Percentiles rank a stretch among this genome's conserved stretches.
Evolutionary conservation across 2,888 invertebrate species (phyloP).

Genomic region (Oscheius onirici): DNA sequence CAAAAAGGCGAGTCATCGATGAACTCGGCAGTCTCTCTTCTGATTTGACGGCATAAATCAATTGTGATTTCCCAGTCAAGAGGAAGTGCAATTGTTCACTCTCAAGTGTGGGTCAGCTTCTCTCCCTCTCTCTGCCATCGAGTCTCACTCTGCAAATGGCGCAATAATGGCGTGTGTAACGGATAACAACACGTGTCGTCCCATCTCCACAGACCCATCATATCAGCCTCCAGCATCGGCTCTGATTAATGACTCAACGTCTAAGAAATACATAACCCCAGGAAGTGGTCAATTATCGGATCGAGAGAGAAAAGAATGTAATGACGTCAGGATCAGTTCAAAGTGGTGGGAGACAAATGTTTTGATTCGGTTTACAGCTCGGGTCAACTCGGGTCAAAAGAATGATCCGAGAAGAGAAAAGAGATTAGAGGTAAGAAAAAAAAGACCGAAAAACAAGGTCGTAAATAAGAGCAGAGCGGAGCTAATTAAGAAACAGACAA

Average conservation of each 20-base stretch:
- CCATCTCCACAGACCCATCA: not conserved
- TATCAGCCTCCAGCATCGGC: conserved; percentile 1
- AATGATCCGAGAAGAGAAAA: not conserved
- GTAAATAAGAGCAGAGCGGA: too few relatives aligned
- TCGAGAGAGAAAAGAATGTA: not conserved
- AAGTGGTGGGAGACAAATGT: not conserved
- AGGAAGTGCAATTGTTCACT: not conserved
- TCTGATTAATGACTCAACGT: conserved; percentile 25
- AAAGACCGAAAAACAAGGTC: not conserved
- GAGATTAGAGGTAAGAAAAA: not conserved
- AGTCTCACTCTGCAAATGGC: conserved; percentile 25
- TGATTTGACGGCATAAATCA: too few relatives aligned
- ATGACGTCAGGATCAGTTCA: conserved; percentile 7
- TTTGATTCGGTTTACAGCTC: conserved; percentile 21
- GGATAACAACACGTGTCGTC: conserved; percentile 34
- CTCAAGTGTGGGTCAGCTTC: not conserved
- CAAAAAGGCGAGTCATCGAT: too few relatives aligned
- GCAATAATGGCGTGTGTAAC: conserved; percentile 32
- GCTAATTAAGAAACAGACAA: too few relatives aligned
- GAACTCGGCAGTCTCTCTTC: too few relatives aligned
- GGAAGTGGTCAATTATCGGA: not conserved
- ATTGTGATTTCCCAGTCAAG: too few relatives aligned
- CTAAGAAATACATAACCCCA: not conserved
- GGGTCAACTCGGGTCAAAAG: not conserved
- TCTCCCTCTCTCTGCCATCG: not conserved